These are phyloP conservation scores for Yponomeuta cagnagella DNA, from an alignment of 2,888 invertebrate genomes.

Conservation along the genomic window DNA sequence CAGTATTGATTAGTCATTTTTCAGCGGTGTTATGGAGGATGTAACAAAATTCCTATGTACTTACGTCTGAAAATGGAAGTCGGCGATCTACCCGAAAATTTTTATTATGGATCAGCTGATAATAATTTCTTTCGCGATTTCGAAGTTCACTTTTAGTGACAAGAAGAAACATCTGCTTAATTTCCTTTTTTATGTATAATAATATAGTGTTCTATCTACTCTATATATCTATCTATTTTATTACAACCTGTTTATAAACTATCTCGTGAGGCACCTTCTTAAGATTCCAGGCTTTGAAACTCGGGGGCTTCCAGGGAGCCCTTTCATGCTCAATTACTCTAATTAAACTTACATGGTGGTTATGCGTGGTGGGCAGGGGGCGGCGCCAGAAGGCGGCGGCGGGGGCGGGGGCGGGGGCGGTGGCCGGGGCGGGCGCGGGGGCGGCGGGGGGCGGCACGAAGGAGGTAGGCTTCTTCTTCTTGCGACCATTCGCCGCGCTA, in stretches of 20 bases:
- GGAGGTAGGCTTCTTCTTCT: conserved; percentile 93
- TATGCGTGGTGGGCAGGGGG: conserved; percentile 73
- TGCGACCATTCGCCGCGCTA: conserved; percentile 77
- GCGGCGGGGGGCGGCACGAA: conserved; percentile 87
- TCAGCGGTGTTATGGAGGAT: no score
- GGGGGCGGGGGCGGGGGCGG: conserved; percentile 76
- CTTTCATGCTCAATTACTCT: conserved; percentile 45
- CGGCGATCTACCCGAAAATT: neutral
- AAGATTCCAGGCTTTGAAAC: no score
- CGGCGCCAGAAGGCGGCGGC: conserved; percentile 85
- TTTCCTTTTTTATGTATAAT: no score
- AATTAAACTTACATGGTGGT: conserved; percentile 44
- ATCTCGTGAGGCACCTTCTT: no score
- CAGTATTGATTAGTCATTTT: neutral
- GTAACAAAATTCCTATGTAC: no score
- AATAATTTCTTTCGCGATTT: no score
- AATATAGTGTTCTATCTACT: no score
- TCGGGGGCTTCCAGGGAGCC: conserved; percentile 73
- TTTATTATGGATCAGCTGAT: neutral
- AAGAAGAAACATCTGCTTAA: no score
- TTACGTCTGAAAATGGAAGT: neutral
- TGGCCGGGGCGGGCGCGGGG: conserved; percentile 37
- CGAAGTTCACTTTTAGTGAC: no score
- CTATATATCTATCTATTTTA: no score
- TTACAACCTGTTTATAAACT: no score